Base-by-base conservation (phyloP, 92 coral and sea anemone genomes). In the Montipora capitata region DNA sequence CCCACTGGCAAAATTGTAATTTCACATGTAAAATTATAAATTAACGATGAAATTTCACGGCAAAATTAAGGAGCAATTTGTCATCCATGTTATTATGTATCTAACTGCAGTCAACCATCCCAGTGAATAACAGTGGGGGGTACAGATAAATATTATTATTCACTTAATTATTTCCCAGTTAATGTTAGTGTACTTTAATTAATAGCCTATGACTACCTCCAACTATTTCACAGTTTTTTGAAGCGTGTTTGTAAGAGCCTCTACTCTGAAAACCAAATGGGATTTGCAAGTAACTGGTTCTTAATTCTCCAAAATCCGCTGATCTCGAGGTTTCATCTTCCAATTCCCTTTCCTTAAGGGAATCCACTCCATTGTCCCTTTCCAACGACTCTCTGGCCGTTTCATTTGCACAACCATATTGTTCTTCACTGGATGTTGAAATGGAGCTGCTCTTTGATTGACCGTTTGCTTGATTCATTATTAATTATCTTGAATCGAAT, bases 181-280 rank as follows among this genome's bases (percentile, higher is more conserved):
- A 45, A 45, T 45, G 5, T 45, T 45, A 5, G 5, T 45, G 52
- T 45, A 5, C 5, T 9, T 5, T 45, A 5, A 5, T 45, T 9
- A 45, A 45, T 45, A 45, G 9, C 9, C 7, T 5, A 45, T 54
- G 14, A 10, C 10, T 80, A 97, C 99, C 99, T 80, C 98, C 99
- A 7, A 93, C 96, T 68, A 97, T 97, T 44, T 97, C 99, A 68
- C 98, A 95, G 87, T 96, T 97, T 85, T 97, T 97, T 58, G 98
- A 94, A 11, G 96, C 96, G 56, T 96, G 98, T 84, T 90, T 97
- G 84, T 97, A 96, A 38, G 89, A 84, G 18, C 96, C 98, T 66
- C 91, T 82, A 48, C 95, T 92, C 79, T 97, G 99, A 78, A 97
- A 97, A 13, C 99, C 98, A 74, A 92, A 92, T 7, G 98, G 99